These are phyloP conservation scores for Dicroscelio sp. DNA, from an alignment of 2,888 invertebrate species.

Conservation along the genomic window DNA sequence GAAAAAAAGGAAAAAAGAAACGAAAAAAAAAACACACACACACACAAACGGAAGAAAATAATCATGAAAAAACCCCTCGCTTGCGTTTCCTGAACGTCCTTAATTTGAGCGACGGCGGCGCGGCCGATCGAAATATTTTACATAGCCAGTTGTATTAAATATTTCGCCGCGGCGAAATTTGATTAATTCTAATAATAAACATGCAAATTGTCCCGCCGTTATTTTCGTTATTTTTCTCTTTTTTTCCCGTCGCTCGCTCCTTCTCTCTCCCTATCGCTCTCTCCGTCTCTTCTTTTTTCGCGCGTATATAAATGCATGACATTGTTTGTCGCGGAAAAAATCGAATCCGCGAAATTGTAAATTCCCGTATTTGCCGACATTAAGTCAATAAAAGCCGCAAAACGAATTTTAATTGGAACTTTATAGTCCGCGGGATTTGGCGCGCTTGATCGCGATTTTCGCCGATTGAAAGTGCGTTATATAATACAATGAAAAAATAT, in stretches of 20 bases:
- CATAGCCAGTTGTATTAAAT: conserved; percentile 24
- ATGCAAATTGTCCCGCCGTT: conserved; percentile 28
- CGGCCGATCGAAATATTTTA: conserved; percentile 37
- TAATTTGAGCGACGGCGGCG: conserved; percentile 22
- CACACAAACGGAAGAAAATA: no score
- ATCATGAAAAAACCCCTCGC: not conserved
- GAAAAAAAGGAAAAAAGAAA: conserved; percentile 57
- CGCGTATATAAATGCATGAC: conserved; percentile 46
- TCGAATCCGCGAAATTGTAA: conserved; percentile 46
- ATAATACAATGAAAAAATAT: conserved; percentile 58
- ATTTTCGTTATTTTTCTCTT: no score
- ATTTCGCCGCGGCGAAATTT: conserved; percentile 16
- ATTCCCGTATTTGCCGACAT: conserved; percentile 68
- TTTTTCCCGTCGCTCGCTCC: no score
- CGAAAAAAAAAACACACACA: not conserved
- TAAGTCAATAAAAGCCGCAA: conserved; percentile 69
- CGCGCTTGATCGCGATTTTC: conserved; percentile 60
- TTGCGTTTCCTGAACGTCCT: not conserved
- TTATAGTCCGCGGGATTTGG: conserved; percentile 68
- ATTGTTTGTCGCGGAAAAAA: conserved; percentile 34
- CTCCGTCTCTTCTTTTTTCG: not conserved
- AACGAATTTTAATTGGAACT: conserved; percentile 74
- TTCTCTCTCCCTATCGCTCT: no score
- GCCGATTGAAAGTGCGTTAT: conserved; percentile 41
- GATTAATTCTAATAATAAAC: conserved; percentile 58